A percentile compares a stretch with the other conserved stretches of the same genome.
phyloP scores from a whole-genome alignment of 2,113 vertebrate genomes.

The Catharus bicknelli region DNA sequence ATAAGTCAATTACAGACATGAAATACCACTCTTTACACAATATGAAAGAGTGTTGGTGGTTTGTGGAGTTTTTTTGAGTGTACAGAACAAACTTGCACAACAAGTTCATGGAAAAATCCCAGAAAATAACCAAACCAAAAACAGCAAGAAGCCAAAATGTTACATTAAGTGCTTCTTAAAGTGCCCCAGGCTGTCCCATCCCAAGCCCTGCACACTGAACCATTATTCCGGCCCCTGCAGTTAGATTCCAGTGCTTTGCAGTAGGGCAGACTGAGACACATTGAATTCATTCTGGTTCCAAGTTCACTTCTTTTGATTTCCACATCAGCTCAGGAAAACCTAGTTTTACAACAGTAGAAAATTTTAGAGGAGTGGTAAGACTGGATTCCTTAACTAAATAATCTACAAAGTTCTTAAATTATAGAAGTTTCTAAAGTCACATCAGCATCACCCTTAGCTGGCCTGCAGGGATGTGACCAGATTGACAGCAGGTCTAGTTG shows the following conservation, averaged over 20 bases:
- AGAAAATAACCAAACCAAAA: background rate
- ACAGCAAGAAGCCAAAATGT: background rate
- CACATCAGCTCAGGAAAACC: conserved; percentile 9
- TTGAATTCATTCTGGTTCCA: background rate
- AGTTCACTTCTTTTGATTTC: conserved; percentile 4
- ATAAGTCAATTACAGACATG: conserved; percentile 8
- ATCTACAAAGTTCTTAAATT: background rate
- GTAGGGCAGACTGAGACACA: conserved; percentile 6
- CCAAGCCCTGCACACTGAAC: conserved; percentile 37
- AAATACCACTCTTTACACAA: background rate
- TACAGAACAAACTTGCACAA: background rate
- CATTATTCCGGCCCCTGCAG: background rate
- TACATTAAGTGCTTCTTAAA: background rate
- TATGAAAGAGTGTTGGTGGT: background rate
- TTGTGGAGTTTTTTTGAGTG: background rate
- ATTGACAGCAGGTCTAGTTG: background rate
- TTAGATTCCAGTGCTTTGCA: conserved; percentile 25
- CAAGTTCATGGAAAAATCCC: background rate
- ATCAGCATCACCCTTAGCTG: background rate
- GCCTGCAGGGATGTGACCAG: background rate
- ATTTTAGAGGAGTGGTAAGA: background rate
- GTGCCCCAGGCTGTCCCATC: background rate
- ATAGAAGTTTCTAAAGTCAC: background rate
- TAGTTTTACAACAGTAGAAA: conserved; percentile 22
- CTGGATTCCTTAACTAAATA: background rate